Conservation (phyloP, 1,140 invertebrate genomes). For the Hylaeus volcanicus region DNA sequence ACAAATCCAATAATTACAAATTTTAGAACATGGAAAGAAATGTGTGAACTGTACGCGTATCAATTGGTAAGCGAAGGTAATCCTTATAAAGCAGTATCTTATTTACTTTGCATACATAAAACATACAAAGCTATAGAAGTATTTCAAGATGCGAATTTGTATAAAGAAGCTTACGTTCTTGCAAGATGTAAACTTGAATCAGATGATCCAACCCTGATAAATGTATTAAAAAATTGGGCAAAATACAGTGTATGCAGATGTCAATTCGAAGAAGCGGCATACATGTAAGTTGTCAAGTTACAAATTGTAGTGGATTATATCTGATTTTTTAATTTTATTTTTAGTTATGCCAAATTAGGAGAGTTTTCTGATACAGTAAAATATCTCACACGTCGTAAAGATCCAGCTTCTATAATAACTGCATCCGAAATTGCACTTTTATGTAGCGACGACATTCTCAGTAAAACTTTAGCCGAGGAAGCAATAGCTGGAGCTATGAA, state of each 20-base stretch:
- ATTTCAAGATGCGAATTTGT: slow-evolving; percentile 81
- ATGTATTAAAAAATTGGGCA: slow-evolving; percentile 82
- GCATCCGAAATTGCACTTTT: slow-evolving; percentile 71
- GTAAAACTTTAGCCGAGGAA: slow-evolving; percentile 66
- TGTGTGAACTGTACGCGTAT: slow-evolving; percentile 83
- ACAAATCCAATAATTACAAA: neutral
- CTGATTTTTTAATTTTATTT: slow-evolving; percentile 32
- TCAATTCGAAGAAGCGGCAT: slow-evolving; percentile 82
- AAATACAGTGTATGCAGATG: slow-evolving; percentile 75
- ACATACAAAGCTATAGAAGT: slow-evolving; percentile 83
- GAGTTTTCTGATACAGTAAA: slow-evolving; percentile 69
- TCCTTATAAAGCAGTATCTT: slow-evolving; percentile 82
- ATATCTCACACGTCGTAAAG: slow-evolving; percentile 67
- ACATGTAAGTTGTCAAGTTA: slow-evolving; percentile 79
- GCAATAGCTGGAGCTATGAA: slow-evolving; percentile 66
- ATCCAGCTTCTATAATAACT: slow-evolving; percentile 62
- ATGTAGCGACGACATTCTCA: slow-evolving; percentile 60
- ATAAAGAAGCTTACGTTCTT: slow-evolving; percentile 84
- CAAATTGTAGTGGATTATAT: neutral
- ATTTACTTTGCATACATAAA: slow-evolving; percentile 83
- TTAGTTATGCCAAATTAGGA: slow-evolving; percentile 66
- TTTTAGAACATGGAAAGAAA: slow-evolving; percentile 80
- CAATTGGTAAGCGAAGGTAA: slow-evolving; percentile 82
- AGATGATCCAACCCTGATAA: slow-evolving; percentile 79
- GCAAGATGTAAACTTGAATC: slow-evolving; percentile 82